A percentile compares a stretch with the other conserved stretches of the same genome.
These are phyloP conservation scores for Conus betulinus DNA, from an alignment of 1,140 invertebrate genomes.

Conservation along the genomic window DNA sequence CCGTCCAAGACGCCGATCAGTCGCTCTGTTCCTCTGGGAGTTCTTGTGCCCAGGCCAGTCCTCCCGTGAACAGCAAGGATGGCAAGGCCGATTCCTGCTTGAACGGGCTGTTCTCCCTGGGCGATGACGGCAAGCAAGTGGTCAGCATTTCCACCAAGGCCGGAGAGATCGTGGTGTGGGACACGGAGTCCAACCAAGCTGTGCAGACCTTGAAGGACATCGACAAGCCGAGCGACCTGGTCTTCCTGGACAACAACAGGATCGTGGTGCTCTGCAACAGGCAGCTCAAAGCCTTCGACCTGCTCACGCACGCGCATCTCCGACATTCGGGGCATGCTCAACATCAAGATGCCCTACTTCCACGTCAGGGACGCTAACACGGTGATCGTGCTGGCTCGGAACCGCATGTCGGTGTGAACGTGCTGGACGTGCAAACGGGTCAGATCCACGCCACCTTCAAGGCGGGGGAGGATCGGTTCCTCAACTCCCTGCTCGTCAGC, in stretches of 20 bases:
- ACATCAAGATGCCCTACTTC: conserved; percentile 93
- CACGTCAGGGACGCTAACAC: conserved; percentile 87
- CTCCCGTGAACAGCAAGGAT: no score
- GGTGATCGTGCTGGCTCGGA: conserved; percentile 87
- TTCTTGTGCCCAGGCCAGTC: no score
- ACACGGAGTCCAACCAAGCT: conserved; percentile 76
- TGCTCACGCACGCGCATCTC: conserved; percentile 84
- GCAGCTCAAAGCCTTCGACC: conserved; percentile 87
- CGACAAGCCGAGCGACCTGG: conserved; percentile 72
- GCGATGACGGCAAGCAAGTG: conserved; percentile 79
- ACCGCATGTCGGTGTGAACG: conserved; percentile 93
- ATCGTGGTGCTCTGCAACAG: conserved; percentile 88
- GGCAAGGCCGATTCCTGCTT: conserved; percentile 61
- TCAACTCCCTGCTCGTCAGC: conserved; percentile 90
- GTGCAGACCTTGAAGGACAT: conserved; percentile 84
- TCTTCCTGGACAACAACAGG: conserved; percentile 80
- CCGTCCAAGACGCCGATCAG: background rate
- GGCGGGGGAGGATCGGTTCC: conserved; percentile 90
- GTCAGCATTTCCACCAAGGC: conserved; percentile 84
- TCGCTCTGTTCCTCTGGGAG: no score
- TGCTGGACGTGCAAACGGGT: conserved; percentile 81
- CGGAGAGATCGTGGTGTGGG: conserved; percentile 88
- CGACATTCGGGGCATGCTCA: conserved; percentile 90
- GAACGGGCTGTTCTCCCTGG: conserved; percentile 38
- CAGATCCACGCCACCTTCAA: conserved; percentile 75